Evolutionary conservation across 1,140 invertebrate species (phyloP).

Genomic region (Druon quercuslanigerum): DNA sequence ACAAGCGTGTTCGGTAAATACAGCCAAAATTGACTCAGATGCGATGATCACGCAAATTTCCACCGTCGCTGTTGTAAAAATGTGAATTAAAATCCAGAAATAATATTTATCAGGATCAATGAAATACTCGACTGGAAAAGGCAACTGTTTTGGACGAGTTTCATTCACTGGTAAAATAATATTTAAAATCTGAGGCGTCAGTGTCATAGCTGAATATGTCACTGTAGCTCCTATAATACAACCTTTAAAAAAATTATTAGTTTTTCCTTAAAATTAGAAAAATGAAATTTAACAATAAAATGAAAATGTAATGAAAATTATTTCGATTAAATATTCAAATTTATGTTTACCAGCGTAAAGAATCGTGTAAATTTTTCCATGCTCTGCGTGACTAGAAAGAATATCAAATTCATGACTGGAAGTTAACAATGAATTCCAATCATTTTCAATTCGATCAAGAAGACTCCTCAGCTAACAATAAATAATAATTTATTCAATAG

Average conservation of each 20-base stretch:
- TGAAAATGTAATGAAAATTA: slow-evolving; percentile 31
- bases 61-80: slow-evolving; percentile 32
- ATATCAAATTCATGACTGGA: background rate
- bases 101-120: slow-evolving; percentile 39
- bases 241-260: background rate
- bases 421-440: background rate
- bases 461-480: background rate
- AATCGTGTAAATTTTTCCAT: slow-evolving; percentile 8
- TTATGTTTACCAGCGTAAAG: background rate
- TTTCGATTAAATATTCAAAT: no score
- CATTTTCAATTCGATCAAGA: background rate
- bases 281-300: slow-evolving; percentile 14
- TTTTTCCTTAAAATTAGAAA: no score
- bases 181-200: slow-evolving; percentile 41
- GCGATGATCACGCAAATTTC: background rate
- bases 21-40: background rate
- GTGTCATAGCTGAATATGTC: slow-evolving; percentile 35
- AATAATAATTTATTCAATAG: background rate
- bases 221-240: background rate
- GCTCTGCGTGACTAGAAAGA: background rate
- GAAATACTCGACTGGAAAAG: slow-evolving; percentile 43
- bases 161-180: slow-evolving; percentile 41
- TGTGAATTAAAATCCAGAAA: slow-evolving; percentile 40
- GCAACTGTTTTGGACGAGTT: slow-evolving; percentile 33
- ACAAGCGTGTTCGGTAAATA: background rate